Evolutionary conservation across 1,140 invertebrate species (phyloP).

Genomic region (Triops longicaudatus): DNA sequence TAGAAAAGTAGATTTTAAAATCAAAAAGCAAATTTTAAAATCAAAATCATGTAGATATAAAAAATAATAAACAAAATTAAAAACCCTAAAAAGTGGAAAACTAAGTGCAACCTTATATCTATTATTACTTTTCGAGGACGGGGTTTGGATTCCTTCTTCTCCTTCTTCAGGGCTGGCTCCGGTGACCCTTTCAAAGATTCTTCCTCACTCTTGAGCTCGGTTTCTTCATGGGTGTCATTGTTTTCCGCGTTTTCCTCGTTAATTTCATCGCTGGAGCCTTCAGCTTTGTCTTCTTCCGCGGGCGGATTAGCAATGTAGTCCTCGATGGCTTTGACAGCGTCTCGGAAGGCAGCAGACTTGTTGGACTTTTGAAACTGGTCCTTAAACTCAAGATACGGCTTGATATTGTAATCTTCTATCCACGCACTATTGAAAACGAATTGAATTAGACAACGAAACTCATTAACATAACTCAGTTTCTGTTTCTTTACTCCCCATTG

Average conservation of each 20-base stretch:
- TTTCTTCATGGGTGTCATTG: constrained; percentile 13
- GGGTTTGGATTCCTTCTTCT: constrained; percentile 23
- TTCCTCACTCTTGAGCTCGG: constrained; percentile 31
- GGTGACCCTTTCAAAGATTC: constrained; percentile 30
- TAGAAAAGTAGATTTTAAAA: no score
- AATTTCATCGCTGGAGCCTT: neutral
- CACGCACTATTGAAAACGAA: constrained; percentile 68
- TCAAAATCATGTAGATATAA: no score
- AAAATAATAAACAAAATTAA: no score
- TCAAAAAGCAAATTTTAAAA: no score
- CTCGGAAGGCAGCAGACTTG: constrained; percentile 70
- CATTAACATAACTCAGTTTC: neutral
- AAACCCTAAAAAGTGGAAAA: no score
- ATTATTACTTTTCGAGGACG: constrained; percentile 21
- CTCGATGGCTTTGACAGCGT: constrained; percentile 78
- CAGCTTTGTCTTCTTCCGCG: constrained; percentile 40
- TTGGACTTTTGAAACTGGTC: constrained; percentile 66
- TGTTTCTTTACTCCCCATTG: no score
- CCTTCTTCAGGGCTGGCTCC: constrained; percentile 30
- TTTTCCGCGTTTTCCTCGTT: neutral
- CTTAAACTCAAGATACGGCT: constrained; percentile 72
- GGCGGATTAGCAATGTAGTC: constrained; percentile 55
- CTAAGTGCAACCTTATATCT: neutral
- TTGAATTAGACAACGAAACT: constrained; percentile 31
- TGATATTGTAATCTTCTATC: constrained; percentile 78